phyloP scores from a whole-genome alignment of 2,797 vertebrate genomes.

The Zenarchopterus dispar region DNA sequence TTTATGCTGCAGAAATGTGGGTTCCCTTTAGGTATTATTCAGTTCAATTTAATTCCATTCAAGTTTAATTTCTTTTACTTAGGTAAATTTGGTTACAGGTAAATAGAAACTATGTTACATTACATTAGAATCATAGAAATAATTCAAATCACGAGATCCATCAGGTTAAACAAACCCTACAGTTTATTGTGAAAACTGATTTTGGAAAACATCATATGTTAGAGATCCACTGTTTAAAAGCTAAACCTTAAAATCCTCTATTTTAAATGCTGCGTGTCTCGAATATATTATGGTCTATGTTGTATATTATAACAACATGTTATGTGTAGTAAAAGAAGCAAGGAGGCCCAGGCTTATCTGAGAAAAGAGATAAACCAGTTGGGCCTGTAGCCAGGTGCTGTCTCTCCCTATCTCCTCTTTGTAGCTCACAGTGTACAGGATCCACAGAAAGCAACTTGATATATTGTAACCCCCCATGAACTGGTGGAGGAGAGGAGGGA shows the following conservation, averaged over 20 bases:
- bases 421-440: constrained; percentile 51
- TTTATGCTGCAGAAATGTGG: too few species aligned
- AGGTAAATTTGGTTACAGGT: too few species aligned
- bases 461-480: constrained; percentile 70
- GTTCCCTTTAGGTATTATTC: too few species aligned
- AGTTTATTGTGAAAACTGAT: neutral
- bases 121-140: too few species aligned
- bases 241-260: constrained; percentile 31
- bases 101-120: too few species aligned
- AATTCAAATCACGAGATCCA: too few species aligned
- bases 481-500: constrained; percentile 22
- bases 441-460: constrained; percentile 72
- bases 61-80: too few species aligned
- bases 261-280: constrained; percentile 42
- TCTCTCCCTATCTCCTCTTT: constrained; percentile 64
- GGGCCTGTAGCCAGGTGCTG: constrained; percentile 67
- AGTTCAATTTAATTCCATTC: too few species aligned
- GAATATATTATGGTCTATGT: constrained; percentile 63
- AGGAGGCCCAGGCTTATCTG: constrained; percentile 74
- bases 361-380: constrained; percentile 63
- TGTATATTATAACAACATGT: constrained; percentile 60
- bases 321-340: constrained; percentile 45
- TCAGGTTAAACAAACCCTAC: too few species aligned
- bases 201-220: constrained; percentile 36
- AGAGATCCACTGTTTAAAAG: constrained; percentile 43